Percentiles rank a stretch among this genome's conserved stretches.
Conservation (phyloP, 2,888 invertebrate genomes). For the Calliopum simillimum region DNA sequence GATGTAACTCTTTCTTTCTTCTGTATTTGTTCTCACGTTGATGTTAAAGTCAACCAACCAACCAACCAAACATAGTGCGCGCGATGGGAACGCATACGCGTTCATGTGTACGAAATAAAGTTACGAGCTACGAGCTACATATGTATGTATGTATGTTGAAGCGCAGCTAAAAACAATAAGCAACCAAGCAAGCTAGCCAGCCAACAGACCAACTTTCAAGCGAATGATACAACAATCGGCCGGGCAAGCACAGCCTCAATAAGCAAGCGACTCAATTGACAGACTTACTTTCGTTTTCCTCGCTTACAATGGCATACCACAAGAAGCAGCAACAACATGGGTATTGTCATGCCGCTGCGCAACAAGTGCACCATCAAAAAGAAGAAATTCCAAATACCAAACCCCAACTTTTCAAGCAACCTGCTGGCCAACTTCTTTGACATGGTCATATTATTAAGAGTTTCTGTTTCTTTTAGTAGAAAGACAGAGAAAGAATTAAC, state of each 20-base stretch:
- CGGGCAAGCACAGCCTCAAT: not conserved
- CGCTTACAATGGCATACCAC: not conserved
- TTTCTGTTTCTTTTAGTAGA: not conserved
- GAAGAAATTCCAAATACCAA: slow-evolving; percentile 11
- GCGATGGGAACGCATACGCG: too few relatives aligned
- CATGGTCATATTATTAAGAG: slow-evolving; percentile 15
- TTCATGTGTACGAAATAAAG: too few relatives aligned
- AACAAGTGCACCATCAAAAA: not conserved
- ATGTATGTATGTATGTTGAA: too few relatives aligned
- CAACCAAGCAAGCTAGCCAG: too few relatives aligned
- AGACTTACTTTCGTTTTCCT: slow-evolving; percentile 39
- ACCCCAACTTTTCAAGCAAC: slow-evolving; percentile 35
- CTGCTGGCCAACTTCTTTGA: slow-evolving; percentile 34
- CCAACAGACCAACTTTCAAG: too few relatives aligned
- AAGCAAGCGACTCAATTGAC: not conserved
- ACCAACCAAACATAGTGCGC: not conserved
- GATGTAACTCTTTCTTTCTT: not conserved
- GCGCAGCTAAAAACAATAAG: too few relatives aligned
- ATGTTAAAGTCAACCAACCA: not conserved
- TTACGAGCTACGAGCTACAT: too few relatives aligned
- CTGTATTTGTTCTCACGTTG: slow-evolving; percentile 2
- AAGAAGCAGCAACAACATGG: not conserved
- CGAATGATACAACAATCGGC: not conserved
- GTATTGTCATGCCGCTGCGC: not conserved
- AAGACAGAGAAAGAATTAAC: too few relatives aligned